Evolutionary conservation across 2,797 vertebrate species (phyloP), one percentile per base, ranked within the genome.

Genomic region (Diplodus puntazzo): DNA sequence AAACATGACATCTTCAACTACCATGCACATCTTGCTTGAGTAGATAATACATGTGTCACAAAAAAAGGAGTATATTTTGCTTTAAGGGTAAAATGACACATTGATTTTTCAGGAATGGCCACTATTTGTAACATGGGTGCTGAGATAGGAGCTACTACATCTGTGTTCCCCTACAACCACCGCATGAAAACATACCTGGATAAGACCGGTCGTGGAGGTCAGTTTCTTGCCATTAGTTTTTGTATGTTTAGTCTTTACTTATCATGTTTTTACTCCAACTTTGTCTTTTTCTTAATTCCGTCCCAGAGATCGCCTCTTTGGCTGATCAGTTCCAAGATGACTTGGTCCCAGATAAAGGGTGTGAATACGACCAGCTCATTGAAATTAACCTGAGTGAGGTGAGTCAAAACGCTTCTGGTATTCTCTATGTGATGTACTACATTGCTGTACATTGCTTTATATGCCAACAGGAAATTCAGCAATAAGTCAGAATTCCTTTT

Each of bases 61-160:
- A 20, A 12, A 12, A 23, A 39, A 10, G 21, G 2, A 11, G 1
- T 20, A 14, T 64, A 10, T 50, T 34, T 48, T 30, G 53, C n/a
- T 50, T 11, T 23, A 3, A 50, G 1, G 5, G 9, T 58, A 39
- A 42, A 69, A 49, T 45, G 27, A 25, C 21, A 39, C n/a, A 48
- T 49, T 21, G 3, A 25, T 48, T 11, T 58, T 77, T 74, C 71
- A 98, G 98, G 98, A 88, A 99, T 99, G 98, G 97, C 97, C 64
- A 99, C 98, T 0, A 99, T 99, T 91, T 99, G 98, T 89, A 99
- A 99, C 90, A 99, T 99, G 98, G 98, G 98, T 0, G 98, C 98
- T 79, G 98, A 99, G 86, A 99, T 99, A 0, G 98, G 98, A 81
- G 98, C 98, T 71, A 99, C 98, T 20, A 99, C 98, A 0, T 99